phyloP scores from a whole-genome alignment of 2,888 invertebrate species.

The Heterodera filipjevi region DNA sequence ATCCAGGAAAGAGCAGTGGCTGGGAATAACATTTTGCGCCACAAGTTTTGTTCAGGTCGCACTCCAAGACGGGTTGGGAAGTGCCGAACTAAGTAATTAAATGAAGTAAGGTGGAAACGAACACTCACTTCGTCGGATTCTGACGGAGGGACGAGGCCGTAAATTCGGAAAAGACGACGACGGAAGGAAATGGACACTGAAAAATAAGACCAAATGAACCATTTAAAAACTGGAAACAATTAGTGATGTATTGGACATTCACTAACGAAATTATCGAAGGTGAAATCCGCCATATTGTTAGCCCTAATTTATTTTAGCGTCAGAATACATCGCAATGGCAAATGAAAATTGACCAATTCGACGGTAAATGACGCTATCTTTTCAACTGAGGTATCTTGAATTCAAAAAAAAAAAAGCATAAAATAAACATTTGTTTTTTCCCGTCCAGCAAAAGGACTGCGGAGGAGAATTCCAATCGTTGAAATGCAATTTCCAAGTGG shows the following conservation, averaged over 20 bases:
- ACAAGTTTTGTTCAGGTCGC: constrained; percentile 32
- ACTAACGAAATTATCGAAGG: background rate
- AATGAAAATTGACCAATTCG: background rate
- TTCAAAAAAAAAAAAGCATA: background rate
- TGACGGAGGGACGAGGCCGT: background rate
- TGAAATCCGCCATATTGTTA: background rate
- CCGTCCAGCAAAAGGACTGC: constrained; percentile 29
- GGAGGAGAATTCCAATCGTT: constrained; percentile 38
- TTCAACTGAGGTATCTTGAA: too few species aligned
- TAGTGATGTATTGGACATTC: background rate
- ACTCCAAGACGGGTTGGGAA: constrained; percentile 25
- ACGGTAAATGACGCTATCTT: constrained; percentile 15
- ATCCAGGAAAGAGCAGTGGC: constrained; percentile 35
- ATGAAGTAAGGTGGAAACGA: background rate
- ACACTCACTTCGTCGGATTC: background rate
- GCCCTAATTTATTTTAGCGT: background rate
- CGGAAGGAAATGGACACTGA: constrained; percentile 21
- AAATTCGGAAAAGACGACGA: constrained; percentile 5
- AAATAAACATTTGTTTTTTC: constrained; percentile 29
- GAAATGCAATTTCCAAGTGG: constrained; percentile 24
- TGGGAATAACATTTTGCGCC: constrained; percentile 32
- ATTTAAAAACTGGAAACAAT: background rate
- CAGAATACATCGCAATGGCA: constrained; percentile 1
- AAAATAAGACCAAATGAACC: background rate
- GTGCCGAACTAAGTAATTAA: constrained; percentile 5